Evolutionary conservation across 2,888 invertebrate genomes (phyloP).

Genomic region (Hirtodrosophila duncani): DNA sequence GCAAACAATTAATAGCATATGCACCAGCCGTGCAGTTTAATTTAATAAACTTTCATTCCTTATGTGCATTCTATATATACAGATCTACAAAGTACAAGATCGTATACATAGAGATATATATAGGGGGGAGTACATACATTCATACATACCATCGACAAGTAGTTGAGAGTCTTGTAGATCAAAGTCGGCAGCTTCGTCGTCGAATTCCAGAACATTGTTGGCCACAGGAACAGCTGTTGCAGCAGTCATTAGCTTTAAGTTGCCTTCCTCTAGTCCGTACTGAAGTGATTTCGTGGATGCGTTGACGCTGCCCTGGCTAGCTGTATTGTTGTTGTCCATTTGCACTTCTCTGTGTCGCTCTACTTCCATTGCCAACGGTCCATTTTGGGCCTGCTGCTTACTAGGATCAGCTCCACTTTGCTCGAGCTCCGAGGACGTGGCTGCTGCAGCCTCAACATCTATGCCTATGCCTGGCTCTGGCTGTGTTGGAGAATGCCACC

Average conservation of each 20-base stretch:
- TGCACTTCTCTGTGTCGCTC: neutral
- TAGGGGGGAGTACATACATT: too few species aligned
- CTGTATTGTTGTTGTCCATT: constrained; percentile 43
- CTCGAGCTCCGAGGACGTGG: too few species aligned
- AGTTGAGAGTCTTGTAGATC: constrained; percentile 47
- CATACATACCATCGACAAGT: constrained; percentile 47
- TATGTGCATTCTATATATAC: too few species aligned
- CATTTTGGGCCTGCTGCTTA: neutral
- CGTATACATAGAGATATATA: neutral
- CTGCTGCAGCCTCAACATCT: constrained; percentile 17
- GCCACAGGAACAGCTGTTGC: too few species aligned
- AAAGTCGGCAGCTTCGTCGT: constrained; percentile 30
- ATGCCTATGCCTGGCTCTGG: too few species aligned
- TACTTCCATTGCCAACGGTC: too few species aligned
- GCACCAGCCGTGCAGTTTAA: too few species aligned
- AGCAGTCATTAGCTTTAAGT: too few species aligned
- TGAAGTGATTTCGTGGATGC: constrained; percentile 30
- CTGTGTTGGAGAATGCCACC: constrained; percentile 67
- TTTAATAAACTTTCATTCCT: too few species aligned
- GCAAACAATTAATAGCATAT: too few species aligned
- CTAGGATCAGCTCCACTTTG: too few species aligned
- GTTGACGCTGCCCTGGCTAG: constrained; percentile 18
- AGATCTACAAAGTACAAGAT: neutral
- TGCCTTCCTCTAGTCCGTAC: too few species aligned
- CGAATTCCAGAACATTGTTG: constrained; percentile 4